phyloP scores from a whole-genome alignment of 1,140 invertebrate genomes.

The Akabosia matsudoensis region DNA sequence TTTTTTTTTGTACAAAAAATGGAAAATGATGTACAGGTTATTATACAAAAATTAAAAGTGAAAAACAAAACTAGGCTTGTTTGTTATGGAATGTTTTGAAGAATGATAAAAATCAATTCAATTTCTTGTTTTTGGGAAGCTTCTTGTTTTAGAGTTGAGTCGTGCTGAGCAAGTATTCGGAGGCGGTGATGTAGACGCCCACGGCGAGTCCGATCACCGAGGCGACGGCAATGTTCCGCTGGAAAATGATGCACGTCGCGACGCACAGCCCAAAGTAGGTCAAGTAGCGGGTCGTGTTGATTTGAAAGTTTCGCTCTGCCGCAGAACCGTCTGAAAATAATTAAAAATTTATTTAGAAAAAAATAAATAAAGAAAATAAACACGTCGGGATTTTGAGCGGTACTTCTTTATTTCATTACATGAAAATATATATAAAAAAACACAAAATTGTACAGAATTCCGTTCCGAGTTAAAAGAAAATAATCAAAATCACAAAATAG shows the following conservation, averaged over 20 bases:
- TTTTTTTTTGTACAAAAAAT: neutral
- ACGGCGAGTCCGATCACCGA: conserved; percentile 69
- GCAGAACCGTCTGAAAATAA: conserved; percentile 54
- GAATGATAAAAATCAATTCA: neutral
- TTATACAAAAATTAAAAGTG: too few species aligned
- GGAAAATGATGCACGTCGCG: conserved; percentile 76
- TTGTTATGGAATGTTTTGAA: neutral
- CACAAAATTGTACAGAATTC: too few species aligned
- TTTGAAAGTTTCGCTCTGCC: conserved; percentile 52
- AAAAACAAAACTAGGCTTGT: neutral
- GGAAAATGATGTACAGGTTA: neutral
- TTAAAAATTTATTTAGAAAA: neutral
- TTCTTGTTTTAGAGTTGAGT: conserved; percentile 34
- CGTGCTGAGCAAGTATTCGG: conserved; percentile 64
- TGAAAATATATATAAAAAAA: too few species aligned
- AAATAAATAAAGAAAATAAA: neutral
- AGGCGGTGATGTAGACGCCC: conserved; percentile 70
- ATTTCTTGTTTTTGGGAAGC: too few species aligned
- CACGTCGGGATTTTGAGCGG: too few species aligned
- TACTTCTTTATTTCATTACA: too few species aligned
- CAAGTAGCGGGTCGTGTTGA: conserved; percentile 67
- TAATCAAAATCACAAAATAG: too few species aligned
- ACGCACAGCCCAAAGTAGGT: conserved; percentile 75
- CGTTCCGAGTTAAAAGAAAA: too few species aligned
- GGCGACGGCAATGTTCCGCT: conserved; percentile 68